Base-by-base conservation (phyloP, 1,140 invertebrate genomes). In the Drosophila kikkawai region DNA sequence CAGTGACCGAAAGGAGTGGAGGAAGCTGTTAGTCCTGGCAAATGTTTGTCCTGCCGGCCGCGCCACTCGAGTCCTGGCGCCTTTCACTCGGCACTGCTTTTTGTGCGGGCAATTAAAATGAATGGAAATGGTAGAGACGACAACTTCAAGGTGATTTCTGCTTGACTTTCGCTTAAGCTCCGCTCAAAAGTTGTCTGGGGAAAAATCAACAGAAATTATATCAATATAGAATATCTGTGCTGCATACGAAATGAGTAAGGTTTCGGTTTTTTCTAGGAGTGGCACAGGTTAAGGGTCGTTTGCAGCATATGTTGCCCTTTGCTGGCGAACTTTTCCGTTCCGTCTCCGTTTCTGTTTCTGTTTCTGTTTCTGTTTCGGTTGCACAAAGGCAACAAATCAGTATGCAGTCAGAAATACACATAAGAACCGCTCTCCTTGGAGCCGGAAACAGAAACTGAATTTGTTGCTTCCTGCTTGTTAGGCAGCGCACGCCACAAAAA, bases 381-480 rank as follows among this genome's bases (percentile, higher is more conserved):
- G 87, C 83, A 86, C 74, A 80, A 86, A 82, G 75, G 77, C 79
- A 91, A 82, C 88, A 91, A 91, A 91, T 91, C 88, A 91, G 88
- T 91, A 91, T 91, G 83, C 88, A 91, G 88, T 84, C 87, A 82
- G 78, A 91, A 91, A 80, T 73, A 75, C 73, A 84, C 73, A 69
- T 48, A 61, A 39, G 55, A 51, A 65, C 11, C 51, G 47, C 47
- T 17, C 61, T 58, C 36, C 48, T 32, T 67, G 70, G 48, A 74
- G 59, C 67, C 79, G 85, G 85, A 90, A 90, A 85, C 85, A 90
- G 85, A 85, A 91, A 88, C 85, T 90, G 82, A 90, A 90, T 90
- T 90, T 90, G 85, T 90, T 90, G 85, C 85, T 90, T 90, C 85
- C 85, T 90, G 85, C 88, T 90, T 90, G 85, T 85, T 90, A 90